A percentile compares a stretch with the other conserved stretches of the same genome.
Evolutionary conservation across 2,888 invertebrate genomes (phyloP).

Genomic region (Lochmaea capreae): DNA sequence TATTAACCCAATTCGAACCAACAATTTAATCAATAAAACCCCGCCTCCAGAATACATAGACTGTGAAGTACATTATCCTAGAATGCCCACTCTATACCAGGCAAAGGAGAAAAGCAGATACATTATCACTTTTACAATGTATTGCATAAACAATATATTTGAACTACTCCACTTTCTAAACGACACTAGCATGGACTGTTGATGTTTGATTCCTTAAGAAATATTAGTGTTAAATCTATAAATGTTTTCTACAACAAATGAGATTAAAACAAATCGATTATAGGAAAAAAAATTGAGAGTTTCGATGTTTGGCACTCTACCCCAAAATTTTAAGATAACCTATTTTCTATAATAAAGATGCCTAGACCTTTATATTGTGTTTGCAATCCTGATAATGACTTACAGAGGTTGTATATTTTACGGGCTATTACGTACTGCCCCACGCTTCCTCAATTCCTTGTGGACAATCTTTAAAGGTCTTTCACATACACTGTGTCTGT

Average conservation of each 20-base stretch:
- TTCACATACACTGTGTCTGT: too few species aligned
- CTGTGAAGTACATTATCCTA: conserved; percentile 2
- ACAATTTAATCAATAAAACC: neutral
- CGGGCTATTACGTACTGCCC: too few species aligned
- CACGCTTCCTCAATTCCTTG: too few species aligned
- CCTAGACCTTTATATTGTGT: neutral
- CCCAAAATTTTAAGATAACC: too few species aligned
- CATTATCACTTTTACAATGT: conserved; percentile 1
- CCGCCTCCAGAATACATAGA: conserved; percentile 2
- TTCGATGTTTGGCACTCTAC: too few species aligned
- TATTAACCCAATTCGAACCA: neutral
- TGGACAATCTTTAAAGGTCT: too few species aligned
- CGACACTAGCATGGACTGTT: neutral
- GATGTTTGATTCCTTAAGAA: too few species aligned
- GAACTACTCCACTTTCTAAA: conserved; percentile 4
- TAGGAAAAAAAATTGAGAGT: too few species aligned
- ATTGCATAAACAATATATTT: conserved; percentile 2
- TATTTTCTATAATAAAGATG: too few species aligned
- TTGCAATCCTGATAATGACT: neutral
- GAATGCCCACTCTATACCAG: neutral
- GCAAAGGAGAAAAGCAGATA: neutral
- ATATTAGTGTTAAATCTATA: too few species aligned
- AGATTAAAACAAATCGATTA: too few species aligned
- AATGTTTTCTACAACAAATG: too few species aligned
- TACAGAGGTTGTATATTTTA: neutral